Base-by-base conservation (phyloP, 1,140 invertebrate species). In the Lepidotrigona ventralis region DNA sequence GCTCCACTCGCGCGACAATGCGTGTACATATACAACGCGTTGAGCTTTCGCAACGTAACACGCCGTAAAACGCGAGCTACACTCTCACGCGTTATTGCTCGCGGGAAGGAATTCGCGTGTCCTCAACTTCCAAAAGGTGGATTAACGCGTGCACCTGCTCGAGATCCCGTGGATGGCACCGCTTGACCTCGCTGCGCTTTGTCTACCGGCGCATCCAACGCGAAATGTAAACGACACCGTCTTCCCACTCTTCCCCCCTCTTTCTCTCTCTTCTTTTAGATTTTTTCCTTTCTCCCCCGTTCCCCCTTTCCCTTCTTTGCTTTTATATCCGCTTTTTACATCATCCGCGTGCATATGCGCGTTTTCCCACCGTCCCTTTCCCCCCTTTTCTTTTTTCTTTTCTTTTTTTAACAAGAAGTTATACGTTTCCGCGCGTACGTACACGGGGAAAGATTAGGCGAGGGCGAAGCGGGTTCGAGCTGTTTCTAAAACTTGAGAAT, bases 91-190 rank as follows among this genome's bases (percentile, higher is more conserved):
- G n/a, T 83, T 83, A 73, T 73, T 68, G 70, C 76, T 46, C 75
- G 33, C 73, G 46, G 66, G 29, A 46, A 80, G 58, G 23, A 54
- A 58, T 64, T 69, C 79, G 76, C 72, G 83, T 77, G 83, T 87
- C 66, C 29, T 64, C 71, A 53, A 60, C 17, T 63, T 39, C 12
- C 54, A 54, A 54, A 76, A 76, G 75, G 58, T 58, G 53, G 58
- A 86, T 74, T 77, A 84, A 80, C 83, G 85, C 64, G 74, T 53
- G n/a, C 63, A 63, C 51, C 69, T 46, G 54, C 53, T 70, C 53
- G 29, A 64, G 19, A 53, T 80, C 29, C 51, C 58, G 66, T 5
- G 3, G 54, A 68, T 33, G 26, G n/a, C 53, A 56, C 56, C 51
- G 39, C 23, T 46, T 63, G 39, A 54, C 64, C 72, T 63, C 68